Conservation (phyloP, 2,888 invertebrate species). For the Latrodectus hesperus region DNA sequence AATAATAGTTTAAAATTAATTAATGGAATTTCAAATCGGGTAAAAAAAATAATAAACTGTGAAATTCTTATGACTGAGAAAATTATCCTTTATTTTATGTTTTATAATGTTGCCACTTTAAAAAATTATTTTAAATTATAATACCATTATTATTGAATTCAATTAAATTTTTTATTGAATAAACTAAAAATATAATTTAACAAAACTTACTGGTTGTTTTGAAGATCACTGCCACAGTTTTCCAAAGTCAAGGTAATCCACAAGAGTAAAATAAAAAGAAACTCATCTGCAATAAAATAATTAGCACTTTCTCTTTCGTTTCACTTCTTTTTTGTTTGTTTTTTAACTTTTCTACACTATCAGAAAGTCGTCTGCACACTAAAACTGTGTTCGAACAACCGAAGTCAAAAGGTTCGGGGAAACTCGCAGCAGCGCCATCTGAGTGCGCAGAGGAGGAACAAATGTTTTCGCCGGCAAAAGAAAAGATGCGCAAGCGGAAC, state of each 20-base stretch:
- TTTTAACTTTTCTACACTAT: neutral
- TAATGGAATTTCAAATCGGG: too few relatives aligned
- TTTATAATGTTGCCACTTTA: too few relatives aligned
- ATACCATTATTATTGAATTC: too few relatives aligned
- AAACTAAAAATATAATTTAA: neutral
- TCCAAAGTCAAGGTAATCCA: conserved; percentile 6
- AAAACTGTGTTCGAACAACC: neutral
- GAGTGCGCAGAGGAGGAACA: neutral
- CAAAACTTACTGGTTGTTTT: neutral
- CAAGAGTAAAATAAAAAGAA: neutral
- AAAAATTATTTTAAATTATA: too few relatives aligned
- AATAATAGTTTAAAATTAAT: too few relatives aligned
- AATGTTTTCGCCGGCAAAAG: conserved; percentile 7
- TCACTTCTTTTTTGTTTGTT: neutral
- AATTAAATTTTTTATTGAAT: neutral
- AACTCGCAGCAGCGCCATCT: conserved; percentile 14
- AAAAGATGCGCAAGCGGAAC: conserved; percentile 2
- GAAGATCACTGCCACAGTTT: neutral
- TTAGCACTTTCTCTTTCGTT: neutral
- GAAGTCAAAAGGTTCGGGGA: conserved; percentile 23
- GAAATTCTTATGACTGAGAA: too few relatives aligned
- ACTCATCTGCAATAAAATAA: neutral
- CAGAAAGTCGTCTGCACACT: conserved; percentile 15
- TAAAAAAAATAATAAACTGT: too few relatives aligned
- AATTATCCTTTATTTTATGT: too few relatives aligned